Evolutionary conservation across 2,797 vertebrate species (phyloP), one percentile per base, ranked within the genome.

Genomic region (Macropus fuliginosus): DNA sequence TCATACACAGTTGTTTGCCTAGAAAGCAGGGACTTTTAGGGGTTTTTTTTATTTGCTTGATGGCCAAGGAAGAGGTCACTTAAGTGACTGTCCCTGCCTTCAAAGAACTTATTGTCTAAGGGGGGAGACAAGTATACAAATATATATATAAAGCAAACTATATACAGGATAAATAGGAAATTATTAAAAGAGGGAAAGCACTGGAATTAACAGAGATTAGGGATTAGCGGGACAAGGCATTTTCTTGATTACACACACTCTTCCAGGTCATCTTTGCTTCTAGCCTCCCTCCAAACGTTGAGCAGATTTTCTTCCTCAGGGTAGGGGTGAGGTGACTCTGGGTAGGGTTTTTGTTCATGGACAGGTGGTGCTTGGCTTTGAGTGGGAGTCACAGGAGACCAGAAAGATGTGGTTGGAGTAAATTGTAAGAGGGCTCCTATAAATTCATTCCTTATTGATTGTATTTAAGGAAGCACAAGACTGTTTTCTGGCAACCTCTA

Each of bases 401-500:
- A 50, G 40, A 87, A 46, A 24, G 3, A 24, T 87, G 8, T 27
- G 3, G 40, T 10, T 1, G 9, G 74, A 46, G 40, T 87, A 24
- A 87, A 87, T 27, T 87, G 40, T 10, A 87, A 46, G 40, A 87
- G 9, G 21, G 8, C 9, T 46, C 21, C 21, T 87, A 46, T 46
- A 87, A 87, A 87, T 87, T 87, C 40, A 46, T 27, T 87, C 24
- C 21, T 24, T 27, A 46, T 50, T 87, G 54, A 50, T n/a, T 27
- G 28, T 56, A 94, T 56, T 92, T 81, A 94, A 27, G 27, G 92
- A 93, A 55, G 62, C 16, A 1, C 21, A 74, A 95, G 5, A 46
- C 56, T 91, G 5, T 96, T 94, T 90, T 94, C 74, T 91, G 56
- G 56, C 93, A 90, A 57, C 54, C 8, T 12, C 5, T 54, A 92